Base-by-base conservation (phyloP, 92 coral and sea anemone species). In the Desmophyllum pertusum region DNA sequence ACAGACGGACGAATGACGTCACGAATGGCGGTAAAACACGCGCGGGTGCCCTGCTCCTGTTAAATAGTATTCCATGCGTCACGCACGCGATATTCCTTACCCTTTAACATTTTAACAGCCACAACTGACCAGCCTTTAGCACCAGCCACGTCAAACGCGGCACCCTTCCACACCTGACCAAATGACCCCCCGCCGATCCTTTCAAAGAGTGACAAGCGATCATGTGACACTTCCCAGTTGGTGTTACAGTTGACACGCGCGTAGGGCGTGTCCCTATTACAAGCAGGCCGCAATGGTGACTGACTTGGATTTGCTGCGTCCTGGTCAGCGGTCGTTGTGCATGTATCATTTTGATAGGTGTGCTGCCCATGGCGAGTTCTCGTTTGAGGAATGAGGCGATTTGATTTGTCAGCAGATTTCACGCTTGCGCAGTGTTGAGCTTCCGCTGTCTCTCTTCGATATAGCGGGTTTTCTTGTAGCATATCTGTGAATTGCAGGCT, bases 21-120 rank as follows among this genome's bases (percentile, higher is more conserved):
- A n/a, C n/a, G n/a, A n/a, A n/a, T n/a, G n/a, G n/a, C n/a, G n/a
- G n/a, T n/a, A n/a, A n/a, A n/a, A n/a, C n/a, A n/a, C n/a, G n/a
- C n/a, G n/a, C 18, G 13, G 3, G 55, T 13, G 13, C 13, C 18
- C 11, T 3, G 18, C 18, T 1, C 2, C 15, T 15, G 55, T 13
- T 50, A 13, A 13, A 10, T 50, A 10, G 55, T 15, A 15, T 13
- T 50, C 18, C 3, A 0, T 6, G 0, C 18, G 18, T 50, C 18
- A 13, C 18, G 10, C 18, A 13, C 6, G 70, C 7, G 2, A 39
- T 18, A 1, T 9, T 14, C 9, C 63, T 73, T 37, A 83, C 86
- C 86, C 42, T 83, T 73, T 35, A 83, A 23, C 86, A 83, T 83
- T 73, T 83, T 83, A 23, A 83, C 80, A 42, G 86, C 86, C 0